Conservation (phyloP, 2,113 vertebrate species). For the Dicerorhinus sumatrensis region DNA sequence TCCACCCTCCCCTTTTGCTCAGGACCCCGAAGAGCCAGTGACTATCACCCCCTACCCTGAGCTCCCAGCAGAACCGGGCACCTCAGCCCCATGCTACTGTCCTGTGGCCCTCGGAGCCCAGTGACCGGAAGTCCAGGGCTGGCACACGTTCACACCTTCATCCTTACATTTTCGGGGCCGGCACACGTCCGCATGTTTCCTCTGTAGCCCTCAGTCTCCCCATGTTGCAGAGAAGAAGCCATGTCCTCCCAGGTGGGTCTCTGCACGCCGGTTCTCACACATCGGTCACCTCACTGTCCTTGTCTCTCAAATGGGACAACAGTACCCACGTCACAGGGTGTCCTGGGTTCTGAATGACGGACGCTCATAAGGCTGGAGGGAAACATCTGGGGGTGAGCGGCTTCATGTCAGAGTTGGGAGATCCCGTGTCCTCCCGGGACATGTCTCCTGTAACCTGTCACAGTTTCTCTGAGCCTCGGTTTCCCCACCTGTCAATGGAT, state of each 20-base stretch:
- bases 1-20: rapidly evolving
- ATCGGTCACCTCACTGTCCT: not conserved
- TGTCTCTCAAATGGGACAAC: not conserved
- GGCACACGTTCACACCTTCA: rapidly evolving
- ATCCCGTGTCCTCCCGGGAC: not conserved
- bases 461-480: not conserved
- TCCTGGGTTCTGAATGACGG: not conserved
- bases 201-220: not conserved
- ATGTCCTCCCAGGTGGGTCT: not conserved
- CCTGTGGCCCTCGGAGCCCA: not conserved
- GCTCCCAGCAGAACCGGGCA: not conserved
- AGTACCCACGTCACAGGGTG: rapidly evolving
- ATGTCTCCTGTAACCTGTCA: rapidly evolving
- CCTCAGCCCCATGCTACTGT: not conserved
- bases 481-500: not conserved
- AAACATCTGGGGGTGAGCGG: not conserved
- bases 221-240: not conserved
- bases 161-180: too few species aligned
- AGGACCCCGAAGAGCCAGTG: not conserved
- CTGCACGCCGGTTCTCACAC: rapidly evolving
- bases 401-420: not conserved
- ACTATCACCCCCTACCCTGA: not conserved
- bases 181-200: not conserved
- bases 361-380: not conserved
- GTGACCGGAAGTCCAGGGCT: rapidly evolving